These are phyloP conservation scores for Drosophila meridiana DNA, from an alignment of 2,888 invertebrate species.

Conservation along the genomic window DNA sequence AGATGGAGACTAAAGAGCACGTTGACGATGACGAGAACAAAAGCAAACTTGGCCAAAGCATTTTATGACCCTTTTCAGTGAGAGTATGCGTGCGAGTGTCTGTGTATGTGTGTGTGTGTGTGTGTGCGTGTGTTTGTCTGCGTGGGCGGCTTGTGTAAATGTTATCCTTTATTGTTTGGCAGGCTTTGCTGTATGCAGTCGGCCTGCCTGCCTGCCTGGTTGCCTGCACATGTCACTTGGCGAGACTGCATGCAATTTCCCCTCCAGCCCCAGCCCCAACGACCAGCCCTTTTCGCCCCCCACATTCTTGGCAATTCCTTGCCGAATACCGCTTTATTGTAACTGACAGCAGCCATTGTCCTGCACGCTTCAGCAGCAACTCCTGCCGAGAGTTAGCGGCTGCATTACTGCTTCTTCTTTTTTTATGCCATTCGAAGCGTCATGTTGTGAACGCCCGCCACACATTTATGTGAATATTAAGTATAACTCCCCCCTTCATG, in stretches of 20 bases:
- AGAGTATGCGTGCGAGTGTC: conserved; percentile 31
- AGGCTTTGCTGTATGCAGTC: conserved; percentile 31
- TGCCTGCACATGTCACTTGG: conserved; percentile 63
- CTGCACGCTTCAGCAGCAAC: conserved; percentile 40
- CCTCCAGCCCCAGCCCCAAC: neutral
- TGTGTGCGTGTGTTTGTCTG: conserved; percentile 3
- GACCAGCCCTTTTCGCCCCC: neutral
- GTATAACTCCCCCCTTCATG: neutral
- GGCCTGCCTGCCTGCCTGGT: conserved; percentile 12
- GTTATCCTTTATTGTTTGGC: conserved; percentile 78
- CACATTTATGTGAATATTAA: conserved; percentile 20
- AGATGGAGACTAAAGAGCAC: conserved; percentile 33
- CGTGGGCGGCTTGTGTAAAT: conserved; percentile 64
- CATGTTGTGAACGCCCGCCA: conserved; percentile 43
- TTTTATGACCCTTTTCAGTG: conserved; percentile 64
- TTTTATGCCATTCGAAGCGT: neutral
- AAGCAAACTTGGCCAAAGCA: conserved; percentile 78
- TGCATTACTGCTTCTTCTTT: conserved; percentile 42
- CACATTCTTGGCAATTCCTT: conserved; percentile 23
- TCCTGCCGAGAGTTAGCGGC: conserved; percentile 50
- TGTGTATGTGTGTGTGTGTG: neutral
- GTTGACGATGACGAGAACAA: conserved; percentile 72
- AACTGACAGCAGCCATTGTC: conserved; percentile 72
- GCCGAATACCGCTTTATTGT: conserved; percentile 63
- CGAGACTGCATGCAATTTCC: conserved; percentile 50